Percentiles rank a stretch among this genome's conserved stretches.
These are phyloP conservation scores for Cochlearius cochlearius DNA, from an alignment of 2,113 vertebrate genomes.

Conservation along the genomic window DNA sequence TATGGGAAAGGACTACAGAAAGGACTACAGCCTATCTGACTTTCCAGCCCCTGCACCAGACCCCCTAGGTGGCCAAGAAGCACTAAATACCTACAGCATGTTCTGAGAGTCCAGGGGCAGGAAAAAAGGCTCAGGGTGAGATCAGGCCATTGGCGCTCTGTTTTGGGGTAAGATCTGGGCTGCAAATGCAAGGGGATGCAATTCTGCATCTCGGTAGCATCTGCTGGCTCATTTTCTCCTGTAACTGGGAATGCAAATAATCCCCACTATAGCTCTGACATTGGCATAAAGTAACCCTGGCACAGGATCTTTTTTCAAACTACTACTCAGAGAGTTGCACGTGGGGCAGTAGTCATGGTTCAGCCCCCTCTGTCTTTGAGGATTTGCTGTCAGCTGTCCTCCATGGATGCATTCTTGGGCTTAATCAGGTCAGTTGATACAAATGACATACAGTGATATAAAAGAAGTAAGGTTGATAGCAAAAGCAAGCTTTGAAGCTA, in stretches of 20 bases:
- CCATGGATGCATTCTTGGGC: background rate
- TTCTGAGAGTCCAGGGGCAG: background rate
- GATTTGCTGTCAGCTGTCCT: background rate
- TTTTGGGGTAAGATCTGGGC: background rate
- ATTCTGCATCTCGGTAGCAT: background rate
- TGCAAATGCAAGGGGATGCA: background rate
- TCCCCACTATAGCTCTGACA: background rate
- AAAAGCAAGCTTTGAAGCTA: background rate
- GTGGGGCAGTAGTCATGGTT: fast-evolving
- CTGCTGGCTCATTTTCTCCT: background rate
- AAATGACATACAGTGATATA: background rate
- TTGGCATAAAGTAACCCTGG: background rate
- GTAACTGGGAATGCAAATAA: background rate
- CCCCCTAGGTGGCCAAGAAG: background rate
- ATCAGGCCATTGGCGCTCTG: background rate
- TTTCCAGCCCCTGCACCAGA: background rate
- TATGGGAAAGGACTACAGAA: background rate
- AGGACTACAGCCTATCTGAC: background rate
- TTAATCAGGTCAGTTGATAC: background rate
- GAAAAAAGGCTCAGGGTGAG: background rate
- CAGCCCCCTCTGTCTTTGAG: background rate
- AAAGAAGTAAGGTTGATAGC: background rate
- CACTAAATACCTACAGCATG: fast-evolving
- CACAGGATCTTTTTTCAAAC: background rate
- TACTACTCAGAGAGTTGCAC: background rate